Evolutionary conservation across 2,113 vertebrate species (phyloP), one percentile per base, ranked within the genome.

Genomic region (Cephalopholis sonnerati): DNA sequence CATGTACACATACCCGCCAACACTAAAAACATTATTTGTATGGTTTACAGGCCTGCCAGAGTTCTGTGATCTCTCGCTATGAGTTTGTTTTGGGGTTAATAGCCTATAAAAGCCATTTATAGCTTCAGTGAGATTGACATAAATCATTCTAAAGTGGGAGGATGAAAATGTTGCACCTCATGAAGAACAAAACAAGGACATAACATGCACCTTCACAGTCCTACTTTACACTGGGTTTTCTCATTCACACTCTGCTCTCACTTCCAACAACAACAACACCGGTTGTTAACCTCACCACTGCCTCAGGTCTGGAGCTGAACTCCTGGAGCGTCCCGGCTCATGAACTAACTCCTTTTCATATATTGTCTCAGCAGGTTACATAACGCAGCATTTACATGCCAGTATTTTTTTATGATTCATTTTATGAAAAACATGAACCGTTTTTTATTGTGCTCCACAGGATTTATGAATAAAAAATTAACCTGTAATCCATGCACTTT

Each of bases 81-180:
- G 57, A 50, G 7, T 41, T 53, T 77, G 16, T 36, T 32, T n/a
- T 41, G 0, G 0, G 17, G 55, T 78, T 54, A 73, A 48, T 11
- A 55, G 48, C 50, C 58, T 39, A 72, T 46, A 73, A 64, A 82
- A 71, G 29, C 0, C 5, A 51, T 51, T 57, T 27, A 73, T 51
- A 32, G 11, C 36, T 55, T 3, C 41, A 57, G 12, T 18, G 25
- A 71, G 8, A 2, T 66, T 16, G n/a, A 64, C 27, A n/a, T 9
- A 76, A 66, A 72, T 53, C 22, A 59, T 51, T 44, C 12, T 41
- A 10, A 7, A 63, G 48, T 46, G 13, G 8, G 12, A 55, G n/a
- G 61, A 27, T 41, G 17, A 25, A 36, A 29, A 69, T 18, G 9
- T 65, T 5, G 25, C 46, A 55, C 32, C 27, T 63, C 50, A 58